A percentile compares a stretch with the other conserved stretches of the same genome.
These are phyloP conservation scores for Prosapia bicincta DNA, from an alignment of 2,888 invertebrate genomes.

Conservation along the genomic window DNA sequence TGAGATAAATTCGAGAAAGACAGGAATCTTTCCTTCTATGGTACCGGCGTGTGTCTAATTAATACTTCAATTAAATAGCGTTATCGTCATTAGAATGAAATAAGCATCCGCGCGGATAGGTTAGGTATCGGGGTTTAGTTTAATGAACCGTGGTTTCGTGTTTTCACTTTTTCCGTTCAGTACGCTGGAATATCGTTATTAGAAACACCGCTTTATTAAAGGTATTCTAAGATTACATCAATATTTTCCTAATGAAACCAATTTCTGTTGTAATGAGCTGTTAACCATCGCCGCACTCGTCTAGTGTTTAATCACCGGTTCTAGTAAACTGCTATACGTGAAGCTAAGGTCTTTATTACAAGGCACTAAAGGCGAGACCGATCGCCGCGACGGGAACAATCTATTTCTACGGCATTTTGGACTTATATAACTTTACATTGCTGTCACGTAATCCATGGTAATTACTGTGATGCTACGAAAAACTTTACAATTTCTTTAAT, in stretches of 20 bases:
- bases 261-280: not conserved
- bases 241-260: not conserved
- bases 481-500: too few relatives aligned
- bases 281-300: not conserved
- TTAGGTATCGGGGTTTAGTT: not conserved
- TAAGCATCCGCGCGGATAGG: not conserved
- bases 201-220: not conserved
- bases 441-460: too few relatives aligned
- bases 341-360: too few relatives aligned
- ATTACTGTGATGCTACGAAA: too few relatives aligned
- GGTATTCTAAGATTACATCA: not conserved
- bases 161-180: not conserved
- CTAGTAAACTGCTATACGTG: not conserved
- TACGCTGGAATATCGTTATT: not conserved
- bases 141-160: not conserved
- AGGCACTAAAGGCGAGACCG: too few relatives aligned
- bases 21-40: not conserved
- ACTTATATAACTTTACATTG: too few relatives aligned
- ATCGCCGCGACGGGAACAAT: too few relatives aligned
- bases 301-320: not conserved
- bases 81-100: not conserved
- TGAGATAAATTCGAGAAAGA: too few relatives aligned
- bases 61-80: not conserved
- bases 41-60: not conserved
- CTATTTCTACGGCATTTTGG: too few relatives aligned